A percentile compares a stretch with the other conserved stretches of the same genome.
These are phyloP conservation scores for Pocota personata DNA, from an alignment of 2,888 invertebrate genomes.

Conservation along the genomic window DNA sequence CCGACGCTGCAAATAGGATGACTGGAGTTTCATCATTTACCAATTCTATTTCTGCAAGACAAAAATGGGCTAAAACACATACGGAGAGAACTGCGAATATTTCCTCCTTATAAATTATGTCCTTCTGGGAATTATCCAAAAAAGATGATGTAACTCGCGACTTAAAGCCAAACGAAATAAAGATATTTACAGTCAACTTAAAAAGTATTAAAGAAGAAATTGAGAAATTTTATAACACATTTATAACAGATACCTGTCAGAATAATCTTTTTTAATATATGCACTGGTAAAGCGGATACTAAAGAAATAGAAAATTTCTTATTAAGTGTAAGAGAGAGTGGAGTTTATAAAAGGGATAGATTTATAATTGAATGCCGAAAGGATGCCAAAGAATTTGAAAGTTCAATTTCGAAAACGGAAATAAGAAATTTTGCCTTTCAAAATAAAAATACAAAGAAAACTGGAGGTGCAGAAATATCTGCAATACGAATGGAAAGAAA, in stretches of 20 bases:
- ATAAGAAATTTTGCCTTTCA: neutral
- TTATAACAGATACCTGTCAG: neutral
- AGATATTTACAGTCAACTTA: neutral
- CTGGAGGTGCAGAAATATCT: neutral
- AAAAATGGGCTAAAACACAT: neutral
- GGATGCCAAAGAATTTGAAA: neutral
- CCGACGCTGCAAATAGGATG: too few species aligned
- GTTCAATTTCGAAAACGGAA: too few species aligned
- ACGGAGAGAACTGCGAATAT: slow-evolving; percentile 9
- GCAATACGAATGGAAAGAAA: neutral
- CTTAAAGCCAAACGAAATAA: neutral
- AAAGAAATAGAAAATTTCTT: neutral
- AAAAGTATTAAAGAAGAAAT: neutral
- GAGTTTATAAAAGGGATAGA: neutral
- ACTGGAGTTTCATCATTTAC: too few species aligned
- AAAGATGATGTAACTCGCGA: neutral
- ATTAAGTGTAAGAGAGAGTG: neutral
- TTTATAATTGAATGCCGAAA: neutral
- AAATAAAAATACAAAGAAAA: neutral
- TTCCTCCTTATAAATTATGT: too few species aligned
- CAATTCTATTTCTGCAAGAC: too few species aligned
- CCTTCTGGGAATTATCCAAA: neutral
- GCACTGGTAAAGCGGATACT: neutral
- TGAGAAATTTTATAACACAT: neutral
- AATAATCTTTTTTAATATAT: neutral